Evolutionary conservation across 2,888 invertebrate species (phyloP), one percentile per base, ranked within the genome.

Genomic region (Meloe dianella): DNA sequence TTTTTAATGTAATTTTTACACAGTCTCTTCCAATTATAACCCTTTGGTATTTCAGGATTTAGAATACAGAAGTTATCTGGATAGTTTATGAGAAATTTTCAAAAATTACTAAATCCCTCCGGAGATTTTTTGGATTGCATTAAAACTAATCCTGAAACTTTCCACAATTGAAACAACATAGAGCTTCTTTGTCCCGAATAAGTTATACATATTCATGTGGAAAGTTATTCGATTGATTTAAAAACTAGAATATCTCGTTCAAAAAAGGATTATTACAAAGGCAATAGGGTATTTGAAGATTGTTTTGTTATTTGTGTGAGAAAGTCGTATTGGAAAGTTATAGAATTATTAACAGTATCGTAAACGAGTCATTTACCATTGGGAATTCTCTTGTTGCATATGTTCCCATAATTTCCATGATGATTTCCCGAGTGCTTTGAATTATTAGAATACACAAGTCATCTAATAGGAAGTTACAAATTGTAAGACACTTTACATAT

Each of bases 351-450:
- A 22, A 51, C 22, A 51, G 9, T 24, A 51, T 51, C 47, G 68
- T 65, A 60, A 65, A 63, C 60, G 62, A 65, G 6, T 60, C 61
- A 20, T 57, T 62, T 41, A 60, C 65, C 60, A 59, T 20, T 14
- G 63, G 65, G 68, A 68, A 57, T 65, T 58, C 47, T 60, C 63
- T 62, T 61, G 27, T 61, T 58, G 61, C 63, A 68, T 65, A 65
- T 65, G 65, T 65, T 63, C 61, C 65, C 63, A 65, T 68, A 68
- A 68, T 68, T 68, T 68, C 65, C 65, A 63, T 58, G 60, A 47
- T 54, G 65, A 65, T 68, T 68, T 65, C 68, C 68, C 65, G 10
- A 17, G 65, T 30, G 65, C 61, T 47, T 14, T 41, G 24, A 65
- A 65, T 65, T 65, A 68, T 65, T 68, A 68, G 65, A 68, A 68